Evolutionary conservation across 2,888 invertebrate genomes (phyloP).

Genomic region (Agonopterix alstromeriana): DNA sequence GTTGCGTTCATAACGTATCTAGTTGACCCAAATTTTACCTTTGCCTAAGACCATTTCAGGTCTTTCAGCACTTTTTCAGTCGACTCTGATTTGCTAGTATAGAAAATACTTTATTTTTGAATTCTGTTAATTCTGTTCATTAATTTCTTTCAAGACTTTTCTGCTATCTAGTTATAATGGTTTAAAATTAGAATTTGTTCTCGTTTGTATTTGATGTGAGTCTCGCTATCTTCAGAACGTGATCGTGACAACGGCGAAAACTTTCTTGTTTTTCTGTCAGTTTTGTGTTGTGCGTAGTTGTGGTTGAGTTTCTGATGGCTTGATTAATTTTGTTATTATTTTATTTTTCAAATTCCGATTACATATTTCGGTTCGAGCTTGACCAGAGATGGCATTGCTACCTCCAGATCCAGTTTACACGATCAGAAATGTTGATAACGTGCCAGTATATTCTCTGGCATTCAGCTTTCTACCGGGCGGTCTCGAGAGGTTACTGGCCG

Average conservation of each 20-base stretch:
- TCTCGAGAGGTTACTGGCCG: conserved; percentile 81
- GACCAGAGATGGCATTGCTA: conserved; percentile 81
- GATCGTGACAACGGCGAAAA: conserved; percentile 8
- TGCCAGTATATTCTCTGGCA: conserved; percentile 82
- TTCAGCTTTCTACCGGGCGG: conserved; percentile 79
- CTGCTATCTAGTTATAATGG: background rate
- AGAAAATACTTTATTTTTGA: too few relatives aligned
- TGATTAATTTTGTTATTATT: conserved; percentile 61
- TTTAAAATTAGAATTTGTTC: background rate
- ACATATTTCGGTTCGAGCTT: conserved; percentile 68
- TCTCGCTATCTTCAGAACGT: conserved; percentile 6
- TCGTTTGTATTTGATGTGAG: too few relatives aligned
- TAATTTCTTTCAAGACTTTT: background rate
- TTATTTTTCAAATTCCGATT: conserved; percentile 61
- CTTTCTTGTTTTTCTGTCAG: conserved; percentile 62
- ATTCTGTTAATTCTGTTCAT: background rate
- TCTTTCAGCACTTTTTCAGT: too few relatives aligned
- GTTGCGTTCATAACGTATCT: too few relatives aligned
- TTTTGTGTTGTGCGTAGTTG: conserved; percentile 77
- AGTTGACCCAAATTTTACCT: too few relatives aligned
- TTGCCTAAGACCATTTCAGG: too few relatives aligned
- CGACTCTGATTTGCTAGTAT: too few relatives aligned
- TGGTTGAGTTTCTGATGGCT: conserved; percentile 72
- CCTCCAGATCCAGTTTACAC: conserved; percentile 87
- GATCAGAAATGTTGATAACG: conserved; percentile 82